Percentiles rank a stretch among this genome's conserved stretches.
phyloP scores from a whole-genome alignment of 2,888 invertebrate genomes.

The Arctia plantaginis region DNA sequence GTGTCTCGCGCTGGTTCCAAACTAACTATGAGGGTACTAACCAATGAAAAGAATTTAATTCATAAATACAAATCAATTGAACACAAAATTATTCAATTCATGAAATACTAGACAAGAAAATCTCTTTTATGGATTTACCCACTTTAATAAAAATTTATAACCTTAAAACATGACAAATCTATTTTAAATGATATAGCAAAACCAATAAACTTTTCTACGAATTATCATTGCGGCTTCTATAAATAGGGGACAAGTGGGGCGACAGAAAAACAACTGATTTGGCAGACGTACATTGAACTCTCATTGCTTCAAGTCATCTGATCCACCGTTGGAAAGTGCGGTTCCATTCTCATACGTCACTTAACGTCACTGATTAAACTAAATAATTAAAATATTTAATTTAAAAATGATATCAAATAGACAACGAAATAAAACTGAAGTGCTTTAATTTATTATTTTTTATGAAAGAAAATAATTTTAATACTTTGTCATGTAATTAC shows the following conservation, averaged over 20 bases:
- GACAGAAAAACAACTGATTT: slow-evolving; percentile 31
- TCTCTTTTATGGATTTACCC: not conserved
- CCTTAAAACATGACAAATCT: slow-evolving; percentile 3
- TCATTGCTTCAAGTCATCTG: slow-evolving; percentile 52
- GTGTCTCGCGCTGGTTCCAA: too few species aligned
- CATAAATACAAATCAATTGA: too few species aligned
- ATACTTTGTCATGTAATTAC: not conserved
- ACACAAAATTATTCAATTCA: too few species aligned
- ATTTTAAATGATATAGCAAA: not conserved
- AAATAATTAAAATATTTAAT: too few species aligned
- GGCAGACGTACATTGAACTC: slow-evolving; percentile 50
- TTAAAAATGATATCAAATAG: not conserved
- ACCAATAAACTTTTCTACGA: slow-evolving; percentile 25
- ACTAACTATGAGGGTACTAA: too few species aligned
- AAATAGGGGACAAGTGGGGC: slow-evolving; percentile 8
- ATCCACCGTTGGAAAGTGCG: slow-evolving; percentile 43
- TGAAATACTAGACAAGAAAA: not conserved
- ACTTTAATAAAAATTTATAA: not conserved
- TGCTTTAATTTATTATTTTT: too few species aligned
- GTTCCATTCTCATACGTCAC: slow-evolving; percentile 38
- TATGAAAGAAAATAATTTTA: too few species aligned
- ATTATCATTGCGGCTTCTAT: slow-evolving; percentile 21
- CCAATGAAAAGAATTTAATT: too few species aligned
- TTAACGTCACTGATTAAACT: too few species aligned
- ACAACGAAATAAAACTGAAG: not conserved